These are phyloP conservation scores for Centroberyx gerrardi DNA, from an alignment of 2,797 vertebrate species.

Conservation along the genomic window DNA sequence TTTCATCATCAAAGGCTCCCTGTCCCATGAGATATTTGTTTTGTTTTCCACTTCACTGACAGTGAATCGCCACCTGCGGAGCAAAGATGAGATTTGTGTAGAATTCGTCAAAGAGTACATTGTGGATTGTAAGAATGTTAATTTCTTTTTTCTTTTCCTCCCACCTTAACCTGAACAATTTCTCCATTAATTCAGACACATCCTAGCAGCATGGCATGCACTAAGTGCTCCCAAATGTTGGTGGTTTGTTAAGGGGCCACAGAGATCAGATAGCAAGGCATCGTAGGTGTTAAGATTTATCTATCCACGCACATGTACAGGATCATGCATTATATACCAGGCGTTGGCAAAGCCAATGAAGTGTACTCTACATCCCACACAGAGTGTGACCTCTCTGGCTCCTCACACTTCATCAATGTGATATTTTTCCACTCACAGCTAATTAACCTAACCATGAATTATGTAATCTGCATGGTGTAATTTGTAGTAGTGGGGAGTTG, in stretches of 20 bases:
- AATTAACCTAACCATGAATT: slow-evolving; percentile 72
- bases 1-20: slow-evolving; percentile 68
- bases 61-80: slow-evolving; percentile 72
- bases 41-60: slow-evolving; percentile 60
- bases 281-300: slow-evolving; percentile 32
- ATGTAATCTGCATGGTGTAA: slow-evolving; percentile 64
- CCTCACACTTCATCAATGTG: slow-evolving; percentile 64
- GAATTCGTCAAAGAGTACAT: slow-evolving; percentile 80
- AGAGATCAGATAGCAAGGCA: slow-evolving; percentile 7
- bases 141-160: background rate
- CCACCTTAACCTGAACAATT: slow-evolving; percentile 3
- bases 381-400: slow-evolving; percentile 59
- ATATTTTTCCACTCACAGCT: slow-evolving; percentile 67
- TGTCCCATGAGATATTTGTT: slow-evolving; percentile 58
- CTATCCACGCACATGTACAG: slow-evolving; percentile 17
- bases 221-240: slow-evolving; percentile 37
- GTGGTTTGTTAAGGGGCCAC: slow-evolving; percentile 25
- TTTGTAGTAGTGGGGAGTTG: slow-evolving; percentile 46
- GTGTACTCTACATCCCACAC: slow-evolving; percentile 62
- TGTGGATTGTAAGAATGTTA: slow-evolving; percentile 73
- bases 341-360: slow-evolving; percentile 66
- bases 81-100: slow-evolving; percentile 76
- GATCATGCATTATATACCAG: slow-evolving; percentile 59
- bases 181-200: background rate
- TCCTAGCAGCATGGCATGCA: slow-evolving; percentile 40